Conservation (phyloP, 2,113 vertebrate genomes). For the Onychorhynchus coronatus region DNA sequence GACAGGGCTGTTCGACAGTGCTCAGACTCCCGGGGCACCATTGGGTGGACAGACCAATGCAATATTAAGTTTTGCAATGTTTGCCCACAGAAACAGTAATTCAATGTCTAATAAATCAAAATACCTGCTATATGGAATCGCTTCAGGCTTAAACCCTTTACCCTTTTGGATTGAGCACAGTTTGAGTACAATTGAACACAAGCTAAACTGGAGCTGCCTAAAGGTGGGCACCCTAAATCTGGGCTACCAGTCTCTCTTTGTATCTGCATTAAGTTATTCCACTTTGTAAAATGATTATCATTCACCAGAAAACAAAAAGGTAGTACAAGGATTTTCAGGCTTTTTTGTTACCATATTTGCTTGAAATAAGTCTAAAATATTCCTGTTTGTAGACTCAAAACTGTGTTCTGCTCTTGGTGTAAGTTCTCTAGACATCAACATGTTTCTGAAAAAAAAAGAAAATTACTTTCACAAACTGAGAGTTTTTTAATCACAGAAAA, state of each 20-base stretch:
- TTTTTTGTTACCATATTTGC: background rate
- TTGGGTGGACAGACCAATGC: rapidly evolving
- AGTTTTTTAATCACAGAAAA: background rate
- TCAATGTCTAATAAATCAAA: background rate
- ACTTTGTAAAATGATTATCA: background rate
- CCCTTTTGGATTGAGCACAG: background rate
- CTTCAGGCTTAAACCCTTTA: background rate
- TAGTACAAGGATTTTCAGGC: background rate
- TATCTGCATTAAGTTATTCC: background rate
- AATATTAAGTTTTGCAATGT: background rate
- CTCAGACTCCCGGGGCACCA: background rate
- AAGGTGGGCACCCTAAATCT: background rate
- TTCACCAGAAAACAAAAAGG: background rate
- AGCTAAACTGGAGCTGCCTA: background rate
- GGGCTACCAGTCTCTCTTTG: background rate
- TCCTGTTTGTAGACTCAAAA: background rate
- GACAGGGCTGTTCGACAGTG: background rate
- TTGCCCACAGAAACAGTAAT: background rate
- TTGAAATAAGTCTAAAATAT: background rate
- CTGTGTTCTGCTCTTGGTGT: background rate
- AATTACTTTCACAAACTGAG: background rate
- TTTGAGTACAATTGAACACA: background rate
- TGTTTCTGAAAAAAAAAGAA: background rate
- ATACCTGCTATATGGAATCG: background rate
- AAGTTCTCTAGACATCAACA: background rate